Evolutionary conservation across 2,113 vertebrate genomes (phyloP), one percentile per base, ranked within the genome.

Genomic region (Chitala chitala): DNA sequence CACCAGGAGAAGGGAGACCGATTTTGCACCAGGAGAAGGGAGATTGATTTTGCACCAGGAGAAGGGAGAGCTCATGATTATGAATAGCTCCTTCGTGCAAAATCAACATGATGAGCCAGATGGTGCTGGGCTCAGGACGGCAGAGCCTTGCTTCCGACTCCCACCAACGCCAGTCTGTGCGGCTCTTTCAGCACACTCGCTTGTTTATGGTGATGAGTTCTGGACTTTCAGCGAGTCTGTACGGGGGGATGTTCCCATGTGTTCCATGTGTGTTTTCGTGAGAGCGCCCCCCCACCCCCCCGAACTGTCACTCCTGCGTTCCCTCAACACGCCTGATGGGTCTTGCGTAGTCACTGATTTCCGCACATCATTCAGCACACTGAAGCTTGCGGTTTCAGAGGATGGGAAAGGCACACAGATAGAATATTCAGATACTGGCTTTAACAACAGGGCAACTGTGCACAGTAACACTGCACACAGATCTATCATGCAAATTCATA

Each of bases 141-240:
- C 38, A 59, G 56, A 59, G 24, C 58, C 3, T 20, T 44, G 48
- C 20, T 31, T 38, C 29, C 24, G 20, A 51, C 31, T 64, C 38
- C 38, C 44, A 36, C 58, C 72, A 38, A 44, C 72, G 46, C 38
- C 44, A 24, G 17, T 63, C 42, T 46, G n/a, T 15, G 51, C 24
- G 38, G 9, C 72, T 48, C 58, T 73, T 51, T 64, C 58, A 63
- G 29, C 72, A 59, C 71, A 15, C 50, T 61, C 42, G 26, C 15
- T 31, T 73, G 71, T 73, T 73, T 73, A 73, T 42, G 56, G 56
- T 29, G 71, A 73, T 73, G 71, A 73, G n/a, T 61, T 73, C 40
- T 61, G 63, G 56, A 73, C 56, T 73, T 50, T 73, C 55, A 63
- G 50, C 42, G 51, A 50, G 44, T 64, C 20, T 10, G 29, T 9